Percentiles rank a stretch among this genome's conserved stretches.
phyloP scores from a whole-genome alignment of 2,113 vertebrate species.

The Otis tarda region DNA sequence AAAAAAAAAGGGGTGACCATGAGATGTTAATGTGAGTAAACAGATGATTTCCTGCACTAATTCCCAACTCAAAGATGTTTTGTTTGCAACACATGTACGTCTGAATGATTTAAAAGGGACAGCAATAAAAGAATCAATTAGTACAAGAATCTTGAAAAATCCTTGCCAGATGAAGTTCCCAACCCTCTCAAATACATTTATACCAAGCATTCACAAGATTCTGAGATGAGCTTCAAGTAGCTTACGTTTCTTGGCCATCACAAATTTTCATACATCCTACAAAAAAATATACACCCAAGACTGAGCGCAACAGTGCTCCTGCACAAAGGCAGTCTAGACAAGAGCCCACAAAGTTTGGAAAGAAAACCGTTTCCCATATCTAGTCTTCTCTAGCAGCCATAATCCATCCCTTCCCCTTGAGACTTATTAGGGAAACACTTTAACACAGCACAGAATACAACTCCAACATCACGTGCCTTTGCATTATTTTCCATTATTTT shows the following conservation, averaged over 20 bases:
- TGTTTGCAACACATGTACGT: background rate
- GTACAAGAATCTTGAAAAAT: background rate
- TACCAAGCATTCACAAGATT: background rate
- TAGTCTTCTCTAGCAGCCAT: background rate
- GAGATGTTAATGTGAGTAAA: background rate
- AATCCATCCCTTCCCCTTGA: background rate
- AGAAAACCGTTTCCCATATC: background rate
- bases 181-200: background rate
- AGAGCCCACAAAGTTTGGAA: background rate
- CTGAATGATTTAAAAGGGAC: background rate
- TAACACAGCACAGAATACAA: background rate
- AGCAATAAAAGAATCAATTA: constrained; percentile 1
- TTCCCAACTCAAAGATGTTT: background rate
- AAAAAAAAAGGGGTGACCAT: background rate
- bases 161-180: background rate
- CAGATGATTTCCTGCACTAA: background rate
- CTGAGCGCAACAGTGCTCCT: background rate
- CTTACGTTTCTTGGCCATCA: background rate
- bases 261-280: background rate
- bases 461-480: accelerated
- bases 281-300: background rate
- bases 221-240: background rate
- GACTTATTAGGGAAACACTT: background rate
- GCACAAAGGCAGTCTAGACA: background rate
- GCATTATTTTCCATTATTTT: background rate